Evolutionary conservation across 2,888 invertebrate species (phyloP).

Genomic region (Rutpela maculata): DNA sequence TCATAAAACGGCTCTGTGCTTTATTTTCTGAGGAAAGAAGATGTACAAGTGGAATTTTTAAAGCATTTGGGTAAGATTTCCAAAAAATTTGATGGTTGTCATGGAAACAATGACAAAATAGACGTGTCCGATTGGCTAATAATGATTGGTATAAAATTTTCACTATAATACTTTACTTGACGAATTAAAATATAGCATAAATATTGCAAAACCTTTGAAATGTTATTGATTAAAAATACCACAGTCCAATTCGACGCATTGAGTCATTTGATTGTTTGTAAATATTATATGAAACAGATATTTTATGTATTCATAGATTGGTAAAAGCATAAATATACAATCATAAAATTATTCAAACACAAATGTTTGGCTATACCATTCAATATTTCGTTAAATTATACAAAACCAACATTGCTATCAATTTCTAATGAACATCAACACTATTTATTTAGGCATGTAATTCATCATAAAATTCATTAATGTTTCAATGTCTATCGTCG

Average conservation of each 20-base stretch:
- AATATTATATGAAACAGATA: not conserved
- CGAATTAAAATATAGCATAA: not conserved
- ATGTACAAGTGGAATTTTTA: too few relatives aligned
- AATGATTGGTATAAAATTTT: too few relatives aligned
- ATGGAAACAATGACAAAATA: too few relatives aligned
- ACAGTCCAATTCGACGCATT: not conserved
- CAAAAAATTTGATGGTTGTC: too few relatives aligned
- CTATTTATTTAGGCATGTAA: too few relatives aligned
- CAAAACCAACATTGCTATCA: not conserved
- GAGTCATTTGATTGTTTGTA: not conserved
- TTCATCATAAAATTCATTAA: too few relatives aligned
- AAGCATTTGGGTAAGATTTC: too few relatives aligned
- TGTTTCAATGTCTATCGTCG: too few relatives aligned
- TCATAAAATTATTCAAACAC: not conserved
- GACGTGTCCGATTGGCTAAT: too few relatives aligned
- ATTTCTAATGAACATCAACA: not conserved
- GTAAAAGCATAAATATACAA: not conserved
- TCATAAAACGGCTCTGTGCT: too few relatives aligned
- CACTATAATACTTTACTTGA: too few relatives aligned
- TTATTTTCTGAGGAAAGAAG: too few relatives aligned
- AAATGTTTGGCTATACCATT: not conserved
- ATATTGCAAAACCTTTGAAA: not conserved
- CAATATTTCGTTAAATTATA: not conserved
- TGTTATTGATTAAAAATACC: not conserved
- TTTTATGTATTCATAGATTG: not conserved